Percentiles rank a stretch among this genome's conserved stretches.
phyloP scores from a whole-genome alignment of 64 coral and sea anemone genomes.

The Orbicella faveolata region DNA sequence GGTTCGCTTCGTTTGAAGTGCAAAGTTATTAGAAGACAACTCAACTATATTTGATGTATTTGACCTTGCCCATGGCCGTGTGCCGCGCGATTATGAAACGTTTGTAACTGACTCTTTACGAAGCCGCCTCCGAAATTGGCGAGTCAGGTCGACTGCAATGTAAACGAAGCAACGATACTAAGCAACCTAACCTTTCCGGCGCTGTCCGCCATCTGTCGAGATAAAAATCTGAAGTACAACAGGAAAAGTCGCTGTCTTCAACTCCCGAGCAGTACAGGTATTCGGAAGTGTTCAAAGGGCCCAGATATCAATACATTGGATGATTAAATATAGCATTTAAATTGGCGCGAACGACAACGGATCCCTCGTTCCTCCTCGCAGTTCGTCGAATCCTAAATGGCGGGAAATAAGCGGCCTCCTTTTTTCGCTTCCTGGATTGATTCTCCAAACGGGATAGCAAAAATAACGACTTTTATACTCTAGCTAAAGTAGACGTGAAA shows the following conservation, averaged over 20 bases:
- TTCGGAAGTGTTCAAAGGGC: background rate
- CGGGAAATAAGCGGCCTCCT: background rate
- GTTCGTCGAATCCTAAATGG: background rate
- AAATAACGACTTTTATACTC: slow-evolving; percentile 3
- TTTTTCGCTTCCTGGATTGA: background rate
- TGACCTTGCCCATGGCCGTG: background rate
- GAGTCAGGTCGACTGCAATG: background rate
- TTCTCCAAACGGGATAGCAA: background rate
- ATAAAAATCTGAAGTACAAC: background rate
- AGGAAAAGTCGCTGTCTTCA: background rate
- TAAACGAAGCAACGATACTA: background rate
- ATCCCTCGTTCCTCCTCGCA: background rate
- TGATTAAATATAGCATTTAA: slow-evolving; percentile 1
- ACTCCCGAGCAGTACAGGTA: background rate
- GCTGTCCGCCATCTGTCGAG: background rate
- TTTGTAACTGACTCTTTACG: background rate
- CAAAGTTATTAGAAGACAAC: background rate
- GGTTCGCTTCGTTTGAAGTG: background rate
- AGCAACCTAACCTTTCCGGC: background rate
- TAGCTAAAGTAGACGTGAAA: background rate
- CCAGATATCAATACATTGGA: background rate
- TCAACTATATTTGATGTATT: background rate
- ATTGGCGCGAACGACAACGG: background rate
- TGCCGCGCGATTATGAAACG: background rate
- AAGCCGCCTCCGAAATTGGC: background rate